Conservation (phyloP, 2,888 invertebrate genomes). For the Aelia acuminata region DNA sequence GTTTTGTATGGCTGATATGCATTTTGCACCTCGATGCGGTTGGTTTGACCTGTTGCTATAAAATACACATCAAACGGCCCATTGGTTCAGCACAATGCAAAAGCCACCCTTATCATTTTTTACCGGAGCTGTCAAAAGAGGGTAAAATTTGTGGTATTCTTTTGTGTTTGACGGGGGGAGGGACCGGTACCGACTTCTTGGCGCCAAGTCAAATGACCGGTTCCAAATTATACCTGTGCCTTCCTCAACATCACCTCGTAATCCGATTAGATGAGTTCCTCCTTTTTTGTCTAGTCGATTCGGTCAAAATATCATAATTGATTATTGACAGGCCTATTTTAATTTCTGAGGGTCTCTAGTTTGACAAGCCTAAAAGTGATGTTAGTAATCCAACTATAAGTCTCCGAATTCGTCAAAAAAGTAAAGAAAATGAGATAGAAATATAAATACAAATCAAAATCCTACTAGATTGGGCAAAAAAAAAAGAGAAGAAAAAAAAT, state of each 20-base stretch:
- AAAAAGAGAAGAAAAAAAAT: too few species aligned
- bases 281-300: constrained; percentile 33
- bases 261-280: constrained; percentile 14
- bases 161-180: neutral
- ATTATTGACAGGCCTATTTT: neutral
- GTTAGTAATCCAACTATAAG: neutral
- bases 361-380: neutral
- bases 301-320: constrained; percentile 38
- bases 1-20: too few species aligned
- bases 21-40: neutral
- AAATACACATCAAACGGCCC: neutral
- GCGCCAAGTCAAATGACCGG: neutral
- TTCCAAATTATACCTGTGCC: neutral
- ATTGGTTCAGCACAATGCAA: neutral
- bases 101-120: constrained; percentile 20
- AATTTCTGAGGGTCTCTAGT: neutral
- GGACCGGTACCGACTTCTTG: neutral
- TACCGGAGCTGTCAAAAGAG: neutral
- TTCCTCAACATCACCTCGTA: constrained; percentile 34
- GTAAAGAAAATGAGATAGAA: too few species aligned
- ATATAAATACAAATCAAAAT: too few species aligned
- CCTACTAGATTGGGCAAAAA: too few species aligned
- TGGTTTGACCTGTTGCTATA: neutral
- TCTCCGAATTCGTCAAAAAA: neutral
- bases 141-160: constrained; percentile 41